These are phyloP conservation scores for Merluccius polli DNA, from an alignment of 2,797 vertebrate genomes.

Conservation along the genomic window DNA sequence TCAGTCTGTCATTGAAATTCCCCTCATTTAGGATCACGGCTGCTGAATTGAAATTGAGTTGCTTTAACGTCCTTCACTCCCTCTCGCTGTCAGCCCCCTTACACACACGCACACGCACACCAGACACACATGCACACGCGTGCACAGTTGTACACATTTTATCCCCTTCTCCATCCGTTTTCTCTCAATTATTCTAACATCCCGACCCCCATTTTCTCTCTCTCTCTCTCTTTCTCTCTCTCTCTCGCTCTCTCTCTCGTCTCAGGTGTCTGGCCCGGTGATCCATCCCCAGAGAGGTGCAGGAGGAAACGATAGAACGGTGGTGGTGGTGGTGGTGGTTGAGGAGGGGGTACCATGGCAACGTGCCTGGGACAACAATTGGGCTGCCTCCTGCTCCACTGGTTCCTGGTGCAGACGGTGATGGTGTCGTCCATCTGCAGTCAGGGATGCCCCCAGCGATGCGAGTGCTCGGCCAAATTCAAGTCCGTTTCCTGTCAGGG, in stretches of 20 bases:
- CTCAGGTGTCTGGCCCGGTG: conserved; percentile 77
- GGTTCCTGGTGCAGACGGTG: conserved; percentile 75
- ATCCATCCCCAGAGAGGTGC: conserved; percentile 57
- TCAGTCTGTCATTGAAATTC: conserved; percentile 59
- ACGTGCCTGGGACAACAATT: conserved; percentile 69
- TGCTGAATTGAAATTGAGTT: conserved; percentile 39
- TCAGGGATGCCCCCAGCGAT: conserved; percentile 86
- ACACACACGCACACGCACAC: neutral
- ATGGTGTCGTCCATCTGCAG: conserved; percentile 56
- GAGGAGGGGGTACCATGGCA: conserved; percentile 69
- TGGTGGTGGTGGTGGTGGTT: neutral
- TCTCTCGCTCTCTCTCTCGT: conserved; percentile 17
- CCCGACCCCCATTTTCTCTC: neutral
- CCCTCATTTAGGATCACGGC: conserved; percentile 42
- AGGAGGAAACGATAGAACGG: conserved; percentile 29
- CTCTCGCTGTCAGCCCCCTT: conserved; percentile 2
- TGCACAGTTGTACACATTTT: neutral
- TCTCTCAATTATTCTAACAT: conserved; percentile 2
- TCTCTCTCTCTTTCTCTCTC: conserved; percentile 19
- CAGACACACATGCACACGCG: too few species aligned
- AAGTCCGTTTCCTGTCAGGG: conserved; percentile 83
- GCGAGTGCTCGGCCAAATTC: conserved; percentile 81
- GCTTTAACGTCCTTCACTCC: conserved; percentile 51
- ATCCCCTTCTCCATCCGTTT: neutral
- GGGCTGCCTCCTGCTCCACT: conserved; percentile 68